Conservation (phyloP, 2,888 invertebrate genomes). For the Macrophya alboannulata region DNA sequence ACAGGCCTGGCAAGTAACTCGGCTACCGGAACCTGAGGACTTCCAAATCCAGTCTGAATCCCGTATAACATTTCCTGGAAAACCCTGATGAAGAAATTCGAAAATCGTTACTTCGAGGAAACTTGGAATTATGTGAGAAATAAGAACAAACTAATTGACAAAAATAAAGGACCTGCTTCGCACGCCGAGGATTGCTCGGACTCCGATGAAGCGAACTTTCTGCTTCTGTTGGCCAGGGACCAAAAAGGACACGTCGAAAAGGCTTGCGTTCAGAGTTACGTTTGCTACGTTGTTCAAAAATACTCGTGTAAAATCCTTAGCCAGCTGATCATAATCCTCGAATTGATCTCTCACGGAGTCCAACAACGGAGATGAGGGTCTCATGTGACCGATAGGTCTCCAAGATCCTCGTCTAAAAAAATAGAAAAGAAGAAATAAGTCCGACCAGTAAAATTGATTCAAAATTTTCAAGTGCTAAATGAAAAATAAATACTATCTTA, state of each 20-base stretch:
- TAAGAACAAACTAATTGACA: neutral
- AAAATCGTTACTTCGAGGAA: conserved; percentile 32
- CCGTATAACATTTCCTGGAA: conserved; percentile 97
- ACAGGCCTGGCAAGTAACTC: conserved; percentile 93
- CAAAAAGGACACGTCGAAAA: conserved; percentile 95
- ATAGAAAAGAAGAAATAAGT: conserved; percentile 45
- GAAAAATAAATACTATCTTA: neutral
- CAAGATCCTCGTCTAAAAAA: conserved; percentile 88
- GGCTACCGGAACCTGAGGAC: conserved; percentile 95
- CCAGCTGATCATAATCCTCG: conserved; percentile 96
- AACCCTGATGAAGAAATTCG: conserved; percentile 82
- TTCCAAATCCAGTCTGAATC: conserved; percentile 96
- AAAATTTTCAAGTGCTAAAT: neutral
- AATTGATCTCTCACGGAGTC: conserved; percentile 97
- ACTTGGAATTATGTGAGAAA: neutral
- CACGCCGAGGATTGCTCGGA: conserved; percentile 94
- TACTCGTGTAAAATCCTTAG: conserved; percentile 94
- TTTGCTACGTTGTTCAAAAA: conserved; percentile 93
- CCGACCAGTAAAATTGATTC: conserved; percentile 24
- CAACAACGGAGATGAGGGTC: conserved; percentile 94
- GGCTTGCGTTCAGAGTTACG: conserved; percentile 88
- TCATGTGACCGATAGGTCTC: conserved; percentile 97
- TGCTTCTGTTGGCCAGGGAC: conserved; percentile 94
- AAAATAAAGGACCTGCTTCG: conserved; percentile 86
- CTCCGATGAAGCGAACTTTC: conserved; percentile 94